These are phyloP conservation scores for Prinia subflava DNA, from an alignment of 2,113 vertebrate genomes.

Conservation along the genomic window DNA sequence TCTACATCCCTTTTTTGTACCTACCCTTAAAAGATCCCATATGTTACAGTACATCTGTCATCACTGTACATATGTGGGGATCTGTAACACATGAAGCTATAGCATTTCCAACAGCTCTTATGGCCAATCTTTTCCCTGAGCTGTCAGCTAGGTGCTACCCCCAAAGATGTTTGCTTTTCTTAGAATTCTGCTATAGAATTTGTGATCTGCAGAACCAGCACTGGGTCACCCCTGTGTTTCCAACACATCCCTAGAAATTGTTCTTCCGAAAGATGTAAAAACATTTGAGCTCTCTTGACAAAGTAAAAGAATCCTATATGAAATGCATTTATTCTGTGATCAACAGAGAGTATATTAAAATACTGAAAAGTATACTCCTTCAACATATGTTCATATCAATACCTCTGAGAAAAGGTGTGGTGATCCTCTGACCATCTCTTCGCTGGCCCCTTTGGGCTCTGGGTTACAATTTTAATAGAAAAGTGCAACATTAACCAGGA, in stretches of 20 bases:
- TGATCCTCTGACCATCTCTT: neutral
- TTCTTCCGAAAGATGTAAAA: neutral
- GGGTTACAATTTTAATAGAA: neutral
- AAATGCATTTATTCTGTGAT: neutral
- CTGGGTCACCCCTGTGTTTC: neutral
- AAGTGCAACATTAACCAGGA: neutral
- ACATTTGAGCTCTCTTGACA: neutral
- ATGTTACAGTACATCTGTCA: constrained; percentile 60
- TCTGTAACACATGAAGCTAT: constrained; percentile 46
- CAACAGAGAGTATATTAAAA: fast-evolving
- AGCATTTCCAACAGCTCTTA: constrained; percentile 60
- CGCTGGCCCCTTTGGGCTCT: neutral
- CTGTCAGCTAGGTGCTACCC: constrained; percentile 27
- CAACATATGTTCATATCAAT: neutral
- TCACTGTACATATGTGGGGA: constrained; percentile 53
- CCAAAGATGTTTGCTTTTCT: neutral
- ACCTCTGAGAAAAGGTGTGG: neutral
- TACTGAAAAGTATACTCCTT: neutral
- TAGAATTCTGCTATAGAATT: neutral
- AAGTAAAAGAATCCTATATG: neutral
- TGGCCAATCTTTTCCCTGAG: neutral
- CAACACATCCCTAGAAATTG: neutral
- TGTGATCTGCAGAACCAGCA: neutral
- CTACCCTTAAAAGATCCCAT: constrained; percentile 51
- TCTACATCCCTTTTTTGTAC: neutral